Conservation (phyloP, 2,888 invertebrate genomes). For the Athalia cordata region DNA sequence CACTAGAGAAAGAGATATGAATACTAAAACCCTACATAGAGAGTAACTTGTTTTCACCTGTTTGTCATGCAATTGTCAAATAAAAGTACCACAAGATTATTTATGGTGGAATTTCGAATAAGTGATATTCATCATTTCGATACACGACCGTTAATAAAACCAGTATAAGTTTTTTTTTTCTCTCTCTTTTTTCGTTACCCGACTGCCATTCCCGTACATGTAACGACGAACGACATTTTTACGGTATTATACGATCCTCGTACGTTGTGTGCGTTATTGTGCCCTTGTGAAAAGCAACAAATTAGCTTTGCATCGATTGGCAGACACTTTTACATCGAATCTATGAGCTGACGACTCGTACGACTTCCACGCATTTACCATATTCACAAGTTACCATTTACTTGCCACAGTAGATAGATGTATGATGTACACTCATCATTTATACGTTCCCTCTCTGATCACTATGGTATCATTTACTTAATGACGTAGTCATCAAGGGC, state of each 20-base stretch:
- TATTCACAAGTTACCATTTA: too few species aligned
- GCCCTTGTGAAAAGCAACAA: constrained; percentile 37
- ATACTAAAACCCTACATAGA: too few species aligned
- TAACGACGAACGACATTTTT: constrained; percentile 33
- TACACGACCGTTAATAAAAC: too few species aligned
- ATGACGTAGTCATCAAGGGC: constrained; percentile 33
- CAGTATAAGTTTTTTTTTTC: too few species aligned
- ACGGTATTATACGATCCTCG: background rate
- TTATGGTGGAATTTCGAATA: too few species aligned
- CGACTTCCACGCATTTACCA: background rate
- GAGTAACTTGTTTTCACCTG: too few species aligned
- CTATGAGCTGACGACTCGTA: constrained; percentile 1
- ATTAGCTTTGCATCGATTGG: constrained; percentile 38
- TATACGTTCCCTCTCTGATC: constrained; percentile 13
- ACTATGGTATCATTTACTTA: constrained; percentile 10
- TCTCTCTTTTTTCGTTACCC: too few species aligned
- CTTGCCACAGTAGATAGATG: background rate
- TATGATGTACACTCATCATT: constrained; percentile 1
- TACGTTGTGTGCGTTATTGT: constrained; percentile 15
- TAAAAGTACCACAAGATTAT: too few species aligned
- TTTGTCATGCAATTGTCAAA: too few species aligned
- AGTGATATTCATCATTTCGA: too few species aligned
- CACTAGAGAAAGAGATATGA: too few species aligned
- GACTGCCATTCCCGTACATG: too few species aligned
- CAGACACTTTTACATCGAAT: constrained; percentile 31